These are phyloP conservation scores for Caenorhabditis sp. DNA, from an alignment of 2,888 invertebrate genomes.

Conservation along the genomic window DNA sequence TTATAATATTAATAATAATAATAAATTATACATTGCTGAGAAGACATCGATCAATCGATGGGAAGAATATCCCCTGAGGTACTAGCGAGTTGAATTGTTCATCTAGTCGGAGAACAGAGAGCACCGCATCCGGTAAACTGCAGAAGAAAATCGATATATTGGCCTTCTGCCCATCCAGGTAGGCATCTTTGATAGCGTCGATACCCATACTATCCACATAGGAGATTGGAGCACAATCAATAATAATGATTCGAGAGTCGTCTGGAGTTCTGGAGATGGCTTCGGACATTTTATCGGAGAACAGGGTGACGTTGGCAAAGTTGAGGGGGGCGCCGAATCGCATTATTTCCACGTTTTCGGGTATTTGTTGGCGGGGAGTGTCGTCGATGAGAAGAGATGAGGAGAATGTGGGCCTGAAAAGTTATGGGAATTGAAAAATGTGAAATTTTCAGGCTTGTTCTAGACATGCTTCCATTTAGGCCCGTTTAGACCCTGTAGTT, in stretches of 20 bases:
- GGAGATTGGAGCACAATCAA: slow-evolving; percentile 58
- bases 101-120: slow-evolving; percentile 22
- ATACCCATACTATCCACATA: slow-evolving; percentile 64
- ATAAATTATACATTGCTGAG: slow-evolving; percentile 2
- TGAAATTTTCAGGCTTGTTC: not conserved
- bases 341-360: slow-evolving; percentile 40
- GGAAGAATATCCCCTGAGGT: slow-evolving; percentile 21
- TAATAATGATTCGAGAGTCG: slow-evolving; percentile 38
- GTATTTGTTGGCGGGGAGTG: slow-evolving; percentile 39
- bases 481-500: too few relatives aligned
- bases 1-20: not conserved
- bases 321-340: slow-evolving; percentile 56
- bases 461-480: too few relatives aligned
- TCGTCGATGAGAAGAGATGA: slow-evolving; percentile 22
- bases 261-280: slow-evolving; percentile 22
- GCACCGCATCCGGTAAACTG: slow-evolving; percentile 23
- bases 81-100: slow-evolving; percentile 17
- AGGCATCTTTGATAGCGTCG: slow-evolving; percentile 51
- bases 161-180: slow-evolving; percentile 20
- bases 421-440: not conserved
- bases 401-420: slow-evolving; percentile 42
- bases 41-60: slow-evolving; percentile 30
- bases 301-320: slow-evolving; percentile 60
- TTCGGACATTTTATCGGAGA: slow-evolving; percentile 49
- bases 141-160: slow-evolving; percentile 28